A percentile compares a stretch with the other conserved stretches of the same genome.
phyloP scores from a whole-genome alignment of 1,140 invertebrate genomes.

The Papilio polyxenes region DNA sequence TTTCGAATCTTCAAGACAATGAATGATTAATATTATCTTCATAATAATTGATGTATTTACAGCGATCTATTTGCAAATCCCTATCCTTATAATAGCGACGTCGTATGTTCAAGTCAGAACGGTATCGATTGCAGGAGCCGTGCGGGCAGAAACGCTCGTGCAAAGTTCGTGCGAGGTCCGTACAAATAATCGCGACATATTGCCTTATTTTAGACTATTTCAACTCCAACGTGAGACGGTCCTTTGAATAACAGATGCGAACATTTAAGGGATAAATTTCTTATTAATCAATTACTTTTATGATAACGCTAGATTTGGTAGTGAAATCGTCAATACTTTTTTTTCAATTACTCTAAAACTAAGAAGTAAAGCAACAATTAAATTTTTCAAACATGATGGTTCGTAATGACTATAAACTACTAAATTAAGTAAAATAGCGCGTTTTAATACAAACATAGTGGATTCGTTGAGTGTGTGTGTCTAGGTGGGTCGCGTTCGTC shows the following conservation, averaged over 20 bases:
- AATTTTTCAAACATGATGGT: neutral
- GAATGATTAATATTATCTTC: too few species aligned
- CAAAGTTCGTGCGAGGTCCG: slow-evolving; percentile 13
- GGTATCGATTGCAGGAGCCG: slow-evolving; percentile 36
- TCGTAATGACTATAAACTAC: neutral
- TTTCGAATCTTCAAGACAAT: too few species aligned
- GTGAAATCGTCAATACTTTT: too few species aligned
- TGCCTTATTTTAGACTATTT: slow-evolving; percentile 44
- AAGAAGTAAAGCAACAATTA: neutral
- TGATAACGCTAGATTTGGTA: neutral
- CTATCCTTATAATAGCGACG: too few species aligned
- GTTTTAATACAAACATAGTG: neutral
- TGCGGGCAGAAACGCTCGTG: neutral
- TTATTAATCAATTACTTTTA: neutral
- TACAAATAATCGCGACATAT: slow-evolving; percentile 47
- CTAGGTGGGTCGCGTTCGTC: slow-evolving; percentile 22
- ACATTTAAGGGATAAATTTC: neutral
- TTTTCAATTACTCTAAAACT: too few species aligned
- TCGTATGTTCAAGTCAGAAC: neutral
- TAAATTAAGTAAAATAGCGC: neutral
- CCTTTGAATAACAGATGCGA: neutral
- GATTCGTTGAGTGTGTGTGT: slow-evolving; percentile 11
- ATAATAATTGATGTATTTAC: too few species aligned
- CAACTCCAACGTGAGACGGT: neutral
- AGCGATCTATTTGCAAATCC: too few species aligned